Evolutionary conservation across 2,113 vertebrate species (phyloP), one percentile per base, ranked within the genome.

Genomic region (Lampris incognitus): DNA sequence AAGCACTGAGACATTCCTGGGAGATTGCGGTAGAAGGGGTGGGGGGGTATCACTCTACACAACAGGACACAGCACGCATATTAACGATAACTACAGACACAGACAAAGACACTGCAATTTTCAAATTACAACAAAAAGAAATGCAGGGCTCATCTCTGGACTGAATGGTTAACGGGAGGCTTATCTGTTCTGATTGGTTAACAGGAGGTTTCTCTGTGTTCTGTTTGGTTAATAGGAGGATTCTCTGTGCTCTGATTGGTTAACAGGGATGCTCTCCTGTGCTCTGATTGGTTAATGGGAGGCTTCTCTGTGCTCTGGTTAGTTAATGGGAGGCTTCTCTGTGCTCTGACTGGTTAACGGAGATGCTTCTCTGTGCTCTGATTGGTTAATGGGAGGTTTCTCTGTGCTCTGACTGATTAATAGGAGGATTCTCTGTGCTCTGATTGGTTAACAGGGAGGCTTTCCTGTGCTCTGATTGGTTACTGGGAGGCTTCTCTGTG

Each of bases 1-100:
- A 52, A 84, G 64, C 57, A 55, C 69, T 84, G 60, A 69, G 73
- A 59, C 76, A 67, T 72, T 78, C 71, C 71, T 76, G 52, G 39
- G 55, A 82, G 2, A 74, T 37, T 66, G 65, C 51, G 50, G 69
- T 39, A 56, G 48, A 66, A 56, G 41, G 51, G 13, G 24, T 63
- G 10, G 36, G 51, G 39, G 11, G n/a, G n/a, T 67, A 54, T 59
- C 40, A 24, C 9, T 51, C 54, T 55, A 39, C 48, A 46, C 2
- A 67, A 46, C 9, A 63, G 48, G n/a, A 49, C 8, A 41, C 9
- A 48, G 10, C 10, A 59, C 50, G 75, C 36, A 54, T 55, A 55
- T 67, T 67, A 67, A 67, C 46, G 13, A 24, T 24, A 24, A 24
- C 24, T 24, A 24, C 24, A 24, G 24, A 24, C 24, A 24, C 24